Conservation (phyloP, 2,797 vertebrate genomes). For the Tapirus indicus region DNA sequence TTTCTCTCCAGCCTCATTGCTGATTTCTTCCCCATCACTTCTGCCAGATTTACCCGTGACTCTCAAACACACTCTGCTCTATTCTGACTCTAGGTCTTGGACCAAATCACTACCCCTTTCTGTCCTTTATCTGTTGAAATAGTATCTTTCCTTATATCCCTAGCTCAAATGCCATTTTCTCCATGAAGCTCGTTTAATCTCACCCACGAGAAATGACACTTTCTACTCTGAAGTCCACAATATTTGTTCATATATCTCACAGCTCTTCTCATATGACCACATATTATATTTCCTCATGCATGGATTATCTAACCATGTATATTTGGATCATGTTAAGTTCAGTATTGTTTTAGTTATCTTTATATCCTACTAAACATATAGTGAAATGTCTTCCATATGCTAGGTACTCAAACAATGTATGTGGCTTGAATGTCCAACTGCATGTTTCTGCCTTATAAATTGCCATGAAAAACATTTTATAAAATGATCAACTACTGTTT, state of each 20-base stretch:
- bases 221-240: neutral
- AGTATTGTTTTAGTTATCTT: constrained; percentile 32
- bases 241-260: neutral
- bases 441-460: neutral
- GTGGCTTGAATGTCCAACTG: neutral
- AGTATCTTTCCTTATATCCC: neutral
- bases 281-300: neutral
- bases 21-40: neutral
- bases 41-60: neutral
- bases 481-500: neutral
- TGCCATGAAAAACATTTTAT: neutral
- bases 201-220: neutral
- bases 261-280: neutral
- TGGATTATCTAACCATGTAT: neutral
- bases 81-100: neutral
- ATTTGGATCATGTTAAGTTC: neutral
- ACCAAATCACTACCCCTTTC: neutral
- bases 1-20: neutral
- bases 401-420: neutral
- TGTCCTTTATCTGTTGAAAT: neutral
- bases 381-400: neutral
- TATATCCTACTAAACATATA: neutral
- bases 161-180: neutral
- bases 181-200: neutral
- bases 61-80: neutral